Percentiles rank a stretch among this genome's conserved stretches.
Evolutionary conservation across 2,888 invertebrate genomes (phyloP).

Genomic region (Celastrina argiolus): DNA sequence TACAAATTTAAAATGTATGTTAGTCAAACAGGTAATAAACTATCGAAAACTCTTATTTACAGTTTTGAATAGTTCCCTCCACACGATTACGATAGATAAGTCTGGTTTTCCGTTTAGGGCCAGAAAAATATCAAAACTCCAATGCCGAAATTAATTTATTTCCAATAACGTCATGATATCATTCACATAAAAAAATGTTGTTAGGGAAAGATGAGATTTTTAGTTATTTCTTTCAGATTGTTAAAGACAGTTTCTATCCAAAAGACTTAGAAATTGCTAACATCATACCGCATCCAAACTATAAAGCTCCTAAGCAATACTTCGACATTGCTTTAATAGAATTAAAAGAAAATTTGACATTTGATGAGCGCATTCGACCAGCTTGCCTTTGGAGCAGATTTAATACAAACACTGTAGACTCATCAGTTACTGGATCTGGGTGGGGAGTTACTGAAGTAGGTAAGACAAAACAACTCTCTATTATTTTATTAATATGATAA

Average conservation of each 20-base stretch:
- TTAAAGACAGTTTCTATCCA: background rate
- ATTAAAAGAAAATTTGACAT: slow-evolving; percentile 32
- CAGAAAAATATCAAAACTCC: no score
- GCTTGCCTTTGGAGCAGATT: slow-evolving; percentile 37
- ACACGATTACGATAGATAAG: no score
- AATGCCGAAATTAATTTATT: background rate
- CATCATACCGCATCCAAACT: slow-evolving; percentile 24
- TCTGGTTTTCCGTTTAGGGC: no score
- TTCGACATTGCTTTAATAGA: slow-evolving; percentile 40
- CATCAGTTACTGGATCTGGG: slow-evolving; percentile 33
- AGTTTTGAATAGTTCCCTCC: no score
- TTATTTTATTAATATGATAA: no score
- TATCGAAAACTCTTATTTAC: no score
- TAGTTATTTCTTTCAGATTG: background rate
- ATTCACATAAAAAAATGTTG: slow-evolving; percentile 28
- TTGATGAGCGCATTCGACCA: slow-evolving; percentile 34
- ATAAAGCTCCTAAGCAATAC: slow-evolving; percentile 36
- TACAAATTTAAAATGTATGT: no score
- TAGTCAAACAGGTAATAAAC: no score
- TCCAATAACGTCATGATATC: slow-evolving; percentile 42
- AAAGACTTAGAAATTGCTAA: slow-evolving; percentile 5
- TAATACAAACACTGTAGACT: slow-evolving; percentile 28
- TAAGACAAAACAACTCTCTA: slow-evolving; percentile 25
- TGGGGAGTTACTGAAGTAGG: slow-evolving; percentile 40
- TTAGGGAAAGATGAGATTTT: background rate